Conservation (phyloP, 2,888 invertebrate species). For the Tachina fera region DNA sequence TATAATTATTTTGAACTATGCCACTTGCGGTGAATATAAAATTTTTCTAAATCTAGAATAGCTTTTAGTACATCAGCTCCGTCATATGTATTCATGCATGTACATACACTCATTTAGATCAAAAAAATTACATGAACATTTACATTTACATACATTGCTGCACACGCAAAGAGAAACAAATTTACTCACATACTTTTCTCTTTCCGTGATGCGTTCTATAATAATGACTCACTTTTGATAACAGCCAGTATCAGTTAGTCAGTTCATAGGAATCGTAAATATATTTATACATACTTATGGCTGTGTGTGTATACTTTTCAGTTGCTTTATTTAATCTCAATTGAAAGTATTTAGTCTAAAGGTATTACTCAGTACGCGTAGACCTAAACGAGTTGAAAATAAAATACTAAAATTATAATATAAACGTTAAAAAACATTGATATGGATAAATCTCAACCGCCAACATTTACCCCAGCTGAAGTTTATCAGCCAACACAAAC, state of each 20-base stretch:
- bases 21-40: too few species aligned
- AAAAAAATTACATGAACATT: too few species aligned
- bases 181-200: neutral
- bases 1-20: too few species aligned
- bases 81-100: too few species aligned
- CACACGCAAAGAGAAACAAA: neutral
- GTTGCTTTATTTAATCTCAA: neutral
- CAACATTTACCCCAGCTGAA: slow-evolving; percentile 23
- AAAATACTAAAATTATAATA: neutral
- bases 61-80: too few species aligned
- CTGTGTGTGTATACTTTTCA: neutral
- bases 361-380: neutral
- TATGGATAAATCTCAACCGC: slow-evolving; percentile 35
- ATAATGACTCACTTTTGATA: slow-evolving; percentile 13
- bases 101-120: too few species aligned
- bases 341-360: neutral
- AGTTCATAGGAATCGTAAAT: neutral
- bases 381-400: neutral
- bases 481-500: slow-evolving; percentile 68
- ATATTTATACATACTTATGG: neutral
- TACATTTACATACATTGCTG: too few species aligned
- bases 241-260: neutral
- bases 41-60: too few species aligned
- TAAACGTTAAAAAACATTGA: neutral
- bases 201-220: neutral